A percentile compares a stretch with the other conserved stretches of the same genome.
phyloP scores from a whole-genome alignment of 92 coral and sea anemone species.

The Muricea muricata region DNA sequence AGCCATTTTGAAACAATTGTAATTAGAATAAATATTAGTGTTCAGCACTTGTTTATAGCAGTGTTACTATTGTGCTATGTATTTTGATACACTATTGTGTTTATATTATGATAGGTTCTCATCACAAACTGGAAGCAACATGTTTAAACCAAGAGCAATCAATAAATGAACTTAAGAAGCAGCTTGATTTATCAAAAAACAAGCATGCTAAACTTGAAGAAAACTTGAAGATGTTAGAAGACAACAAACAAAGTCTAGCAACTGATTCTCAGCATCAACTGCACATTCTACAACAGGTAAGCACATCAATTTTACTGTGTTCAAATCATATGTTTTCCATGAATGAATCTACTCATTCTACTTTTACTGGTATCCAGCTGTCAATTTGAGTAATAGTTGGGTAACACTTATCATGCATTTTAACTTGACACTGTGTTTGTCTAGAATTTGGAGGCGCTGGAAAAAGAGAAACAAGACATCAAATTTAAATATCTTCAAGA shows the following conservation, averaged over 20 bases:
- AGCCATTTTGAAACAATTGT: no score
- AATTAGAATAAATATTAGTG: neutral
- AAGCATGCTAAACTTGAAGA: conserved; percentile 71
- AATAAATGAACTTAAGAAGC: conserved; percentile 65
- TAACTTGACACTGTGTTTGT: neutral
- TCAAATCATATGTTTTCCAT: neutral
- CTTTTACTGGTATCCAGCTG: no score
- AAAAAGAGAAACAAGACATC: conserved; percentile 79
- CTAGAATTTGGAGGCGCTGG: conserved; percentile 74
- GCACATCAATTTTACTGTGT: neutral
- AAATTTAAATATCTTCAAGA: conserved; percentile 81
- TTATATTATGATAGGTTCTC: no score
- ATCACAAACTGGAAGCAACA: conserved; percentile 83
- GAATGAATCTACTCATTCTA: no score
- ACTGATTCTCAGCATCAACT: conserved; percentile 68
- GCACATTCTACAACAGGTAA: conserved; percentile 65
- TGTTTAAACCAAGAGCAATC: conserved; percentile 78
- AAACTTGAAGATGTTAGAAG: conserved; percentile 64
- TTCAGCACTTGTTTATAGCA: no score
- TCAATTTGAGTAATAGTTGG: neutral
- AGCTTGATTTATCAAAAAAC: conserved; percentile 64
- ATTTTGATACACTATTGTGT: no score
- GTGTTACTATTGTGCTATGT: no score
- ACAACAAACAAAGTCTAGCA: conserved; percentile 41
- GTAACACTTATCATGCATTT: no score